A percentile compares a stretch with the other conserved stretches of the same genome.
Conservation (phyloP, 1,140 invertebrate genomes). For the Camponotus floridanus region DNA sequence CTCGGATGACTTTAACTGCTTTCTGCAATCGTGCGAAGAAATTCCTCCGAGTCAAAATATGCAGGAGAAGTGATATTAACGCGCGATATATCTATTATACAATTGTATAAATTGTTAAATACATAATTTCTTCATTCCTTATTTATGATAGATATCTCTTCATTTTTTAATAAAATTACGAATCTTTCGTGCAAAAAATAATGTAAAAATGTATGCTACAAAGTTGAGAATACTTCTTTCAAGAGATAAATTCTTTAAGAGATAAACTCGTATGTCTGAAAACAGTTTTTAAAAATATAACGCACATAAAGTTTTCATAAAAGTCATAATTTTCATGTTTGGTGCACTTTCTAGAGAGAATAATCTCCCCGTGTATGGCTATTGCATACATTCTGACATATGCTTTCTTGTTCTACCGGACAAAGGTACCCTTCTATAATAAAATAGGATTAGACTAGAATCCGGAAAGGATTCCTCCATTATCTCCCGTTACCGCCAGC, state of each 20-base stretch:
- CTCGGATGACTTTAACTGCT: constrained; percentile 43
- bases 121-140: background rate
- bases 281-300: constrained; percentile 11
- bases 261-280: too few relatives aligned
- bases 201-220: too few relatives aligned
- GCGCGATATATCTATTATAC: background rate
- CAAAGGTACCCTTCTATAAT: constrained; percentile 46
- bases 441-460: constrained; percentile 59
- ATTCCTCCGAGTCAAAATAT: constrained; percentile 40
- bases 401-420: constrained; percentile 27
- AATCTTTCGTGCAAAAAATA: background rate
- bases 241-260: constrained; percentile 7
- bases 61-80: background rate
- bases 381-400: constrained; percentile 28
- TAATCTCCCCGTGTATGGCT: background rate
- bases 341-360: background rate
- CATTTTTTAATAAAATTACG: background rate
- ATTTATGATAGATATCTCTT: background rate
- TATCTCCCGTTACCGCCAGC: constrained; percentile 59
- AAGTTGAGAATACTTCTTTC: background rate
- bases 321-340: constrained; percentile 31
- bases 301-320: constrained; percentile 2
- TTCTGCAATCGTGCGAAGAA: constrained; percentile 35
- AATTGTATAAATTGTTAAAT: background rate
- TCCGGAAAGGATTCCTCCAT: constrained; percentile 60